Base-by-base conservation (phyloP, 1,140 invertebrate genomes). In the Neodiprion lecontei region DNA sequence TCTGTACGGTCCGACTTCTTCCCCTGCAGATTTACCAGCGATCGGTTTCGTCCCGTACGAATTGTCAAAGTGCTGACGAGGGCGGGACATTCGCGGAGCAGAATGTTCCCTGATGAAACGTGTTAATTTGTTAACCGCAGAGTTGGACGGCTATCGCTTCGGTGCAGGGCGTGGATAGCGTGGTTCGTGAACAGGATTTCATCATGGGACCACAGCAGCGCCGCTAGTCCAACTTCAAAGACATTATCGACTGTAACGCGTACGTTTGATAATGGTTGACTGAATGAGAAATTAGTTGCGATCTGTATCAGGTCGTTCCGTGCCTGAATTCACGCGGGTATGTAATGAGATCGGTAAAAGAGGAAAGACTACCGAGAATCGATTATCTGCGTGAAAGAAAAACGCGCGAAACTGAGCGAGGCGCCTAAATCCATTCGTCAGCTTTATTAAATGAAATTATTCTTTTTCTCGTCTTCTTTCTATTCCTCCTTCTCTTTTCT, bases 71-170 rank as follows among this genome's bases (percentile, higher is more conserved):
- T 61, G 53, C 53, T 61, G 53, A 61, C 28, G 28, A 40, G 28
- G 11, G 53, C 53, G 5, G 53, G 11, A 61, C n/a, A 61, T 61
- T 61, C 53, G 2, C 53, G 5, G 53, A 40, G 28, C n/a, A 14
- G 11, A 61, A 61, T 61, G 53, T 61, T 61, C 53, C n/a, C 53
- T 61, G 53, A 61, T 61, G 53, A 61, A 61, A 61, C 53, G 53
- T 61, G 53, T 61, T 9, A 61, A 61, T 61, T 61, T 61, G 53
- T 61, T 61, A 9, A 14, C 53, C 53, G 53, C 53, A 17, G n/a
- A 61, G n/a, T 9, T 5, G 53, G n/a, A 61, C n/a, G 53, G 53
- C 0, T 61, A 61, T 61, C n/a, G 53, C 11, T 17, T 61, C n/a
- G 28, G 28, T 40, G 53, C 53, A 61, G 53, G 53, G 53, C 53